phyloP scores from a whole-genome alignment of 2,113 vertebrate genomes.

The Hippocampus barbouri region DNA sequence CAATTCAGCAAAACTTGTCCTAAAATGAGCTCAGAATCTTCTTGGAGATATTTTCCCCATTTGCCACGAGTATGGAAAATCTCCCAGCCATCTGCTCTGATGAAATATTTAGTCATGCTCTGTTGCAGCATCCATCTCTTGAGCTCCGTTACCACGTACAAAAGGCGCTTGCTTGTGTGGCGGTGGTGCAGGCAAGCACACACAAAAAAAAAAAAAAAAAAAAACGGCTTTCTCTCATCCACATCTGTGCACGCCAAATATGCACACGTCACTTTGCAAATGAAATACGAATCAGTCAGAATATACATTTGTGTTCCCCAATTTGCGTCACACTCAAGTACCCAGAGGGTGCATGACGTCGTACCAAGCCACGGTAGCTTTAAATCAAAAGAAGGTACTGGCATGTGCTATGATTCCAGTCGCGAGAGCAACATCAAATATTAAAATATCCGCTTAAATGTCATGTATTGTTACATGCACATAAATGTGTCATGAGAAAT shows the following conservation, averaged over 20 bases:
- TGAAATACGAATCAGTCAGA: slow-evolving; percentile 13
- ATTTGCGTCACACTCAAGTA: not conserved
- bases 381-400: not conserved
- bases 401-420: slow-evolving; percentile 9
- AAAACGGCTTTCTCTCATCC: slow-evolving; percentile 21
- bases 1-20: slow-evolving; percentile 1
- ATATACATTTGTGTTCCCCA: not conserved
- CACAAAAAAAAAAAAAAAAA: slow-evolving; percentile 1
- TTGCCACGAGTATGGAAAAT: slow-evolving; percentile 34
- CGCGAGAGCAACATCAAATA: slow-evolving; percentile 25
- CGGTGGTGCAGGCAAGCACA: slow-evolving; percentile 29
- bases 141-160: slow-evolving; percentile 33
- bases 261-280: not conserved
- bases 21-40: slow-evolving; percentile 14
- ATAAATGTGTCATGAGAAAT: slow-evolving; percentile 31
- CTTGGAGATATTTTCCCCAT: slow-evolving; percentile 15
- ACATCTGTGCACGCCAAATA: slow-evolving; percentile 24
- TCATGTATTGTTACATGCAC: slow-evolving; percentile 24
- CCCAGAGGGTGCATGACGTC: not conserved
- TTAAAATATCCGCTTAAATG: slow-evolving; percentile 17
- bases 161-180: slow-evolving; percentile 22
- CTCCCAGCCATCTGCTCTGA: slow-evolving; percentile 49
- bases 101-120: slow-evolving; percentile 59
- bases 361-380: not conserved
- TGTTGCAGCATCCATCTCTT: slow-evolving; percentile 37